Base-by-base conservation (phyloP, 2,888 invertebrate species). In the Molorchus minor region DNA sequence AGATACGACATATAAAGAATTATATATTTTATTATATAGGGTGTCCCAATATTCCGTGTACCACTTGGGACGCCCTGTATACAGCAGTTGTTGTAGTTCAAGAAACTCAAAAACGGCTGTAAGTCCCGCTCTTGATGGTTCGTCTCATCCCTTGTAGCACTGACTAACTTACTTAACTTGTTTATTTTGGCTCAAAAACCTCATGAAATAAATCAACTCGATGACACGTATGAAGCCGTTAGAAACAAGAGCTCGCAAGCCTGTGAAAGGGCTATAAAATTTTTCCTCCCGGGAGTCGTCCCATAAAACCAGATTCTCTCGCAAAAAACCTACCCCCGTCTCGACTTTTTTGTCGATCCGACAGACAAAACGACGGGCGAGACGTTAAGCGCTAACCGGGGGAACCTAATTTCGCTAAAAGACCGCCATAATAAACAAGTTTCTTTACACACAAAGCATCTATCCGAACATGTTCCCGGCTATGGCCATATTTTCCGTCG, bases 401-500 rank as follows among this genome's bases (percentile, higher is more conserved):
- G 33, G n/a, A n/a, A 38, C 33, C 55, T 55, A 55, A 55, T 55
- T 55, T 55, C 38, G 36, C 29, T 46, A 55, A 54, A 55, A 55
- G 45, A 55, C 55, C 46, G 36, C 29, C 25, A 21, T 45, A 55
- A 55, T 55, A 55, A 55, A 55, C 55, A 55, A 55, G 45, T 44
- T 55, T 45, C 44, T 44, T 29, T 30, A 36, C 38, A 54, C 38
- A 46, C 45, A 55, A 45, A 38, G 55, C 46, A 45, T 45, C 46
- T 38, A 40, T 25, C 44, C 30, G 30, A 46, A 55, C 55, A 45
- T 46, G 46, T 35, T 15, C 30, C 43, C 51, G 33, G 43, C 16
- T 19, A 51, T 40, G 63, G 58, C 65, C 64, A 64, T 68, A 68
- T 68, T 68, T 68, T 55, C 60, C 56, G 45, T 30, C 44, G 55